Conservation (phyloP, 2,113 vertebrate species). For the Phylloscopus whistleri region DNA sequence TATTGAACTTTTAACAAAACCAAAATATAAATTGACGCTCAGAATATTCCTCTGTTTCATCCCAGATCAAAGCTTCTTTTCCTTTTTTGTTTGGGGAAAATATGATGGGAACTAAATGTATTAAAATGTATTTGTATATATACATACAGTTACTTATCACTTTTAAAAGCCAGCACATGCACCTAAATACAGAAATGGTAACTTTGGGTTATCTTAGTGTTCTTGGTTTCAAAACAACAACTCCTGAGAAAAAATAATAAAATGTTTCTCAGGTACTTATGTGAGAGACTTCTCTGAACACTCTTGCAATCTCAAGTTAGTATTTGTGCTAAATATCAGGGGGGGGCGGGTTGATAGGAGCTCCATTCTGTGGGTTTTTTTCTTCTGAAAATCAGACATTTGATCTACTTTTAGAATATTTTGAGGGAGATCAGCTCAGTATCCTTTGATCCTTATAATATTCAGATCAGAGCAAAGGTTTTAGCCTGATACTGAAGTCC, state of each 20-base stretch:
- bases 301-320: not conserved
- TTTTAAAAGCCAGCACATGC: not conserved
- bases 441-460: not conserved
- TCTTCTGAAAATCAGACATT: not conserved
- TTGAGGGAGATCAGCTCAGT: not conserved
- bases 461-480: not conserved
- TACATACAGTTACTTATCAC: not conserved
- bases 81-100: not conserved
- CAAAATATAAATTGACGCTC: not conserved
- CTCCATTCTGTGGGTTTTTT: not conserved
- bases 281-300: not conserved
- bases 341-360: too few species aligned
- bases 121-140: not conserved
- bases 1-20: not conserved
- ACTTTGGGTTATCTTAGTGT: not conserved
- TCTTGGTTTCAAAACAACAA: not conserved
- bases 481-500: not conserved
- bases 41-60: not conserved
- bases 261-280: not conserved
- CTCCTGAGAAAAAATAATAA: not conserved
- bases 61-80: not conserved
- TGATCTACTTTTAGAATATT: not conserved
- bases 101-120: not conserved
- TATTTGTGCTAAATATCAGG: not conserved
- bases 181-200: not conserved